These are phyloP conservation scores for Drosophila bifasciata DNA, from an alignment of 1,140 invertebrate species.

Conservation along the genomic window DNA sequence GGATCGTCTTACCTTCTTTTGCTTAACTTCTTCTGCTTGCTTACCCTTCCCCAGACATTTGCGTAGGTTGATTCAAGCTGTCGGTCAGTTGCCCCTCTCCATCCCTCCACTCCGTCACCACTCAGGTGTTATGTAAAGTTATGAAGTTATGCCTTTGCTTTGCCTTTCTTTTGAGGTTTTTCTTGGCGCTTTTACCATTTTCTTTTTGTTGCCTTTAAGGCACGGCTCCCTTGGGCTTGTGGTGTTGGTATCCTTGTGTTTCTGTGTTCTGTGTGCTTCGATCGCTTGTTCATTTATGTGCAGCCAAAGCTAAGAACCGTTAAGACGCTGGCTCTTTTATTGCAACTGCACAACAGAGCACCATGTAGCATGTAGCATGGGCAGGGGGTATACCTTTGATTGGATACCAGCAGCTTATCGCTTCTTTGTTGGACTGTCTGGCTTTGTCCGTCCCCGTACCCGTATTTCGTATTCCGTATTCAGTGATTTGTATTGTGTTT, in stretches of 20 bases:
- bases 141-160: conserved; percentile 50
- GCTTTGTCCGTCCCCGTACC: not conserved
- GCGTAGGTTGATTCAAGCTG: conserved; percentile 33
- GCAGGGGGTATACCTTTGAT: conserved; percentile 25
- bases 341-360: conserved; percentile 32
- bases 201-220: conserved; percentile 1
- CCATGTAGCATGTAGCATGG: too few species aligned
- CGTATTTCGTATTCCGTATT: not conserved
- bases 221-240: conserved; percentile 16
- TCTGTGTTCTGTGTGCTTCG: conserved; percentile 2
- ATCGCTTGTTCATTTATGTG: not conserved
- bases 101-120: conserved; percentile 25
- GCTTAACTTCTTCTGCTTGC: too few species aligned
- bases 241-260: not conserved
- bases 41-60: not conserved
- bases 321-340: conserved; percentile 55
- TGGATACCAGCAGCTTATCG: conserved; percentile 50
- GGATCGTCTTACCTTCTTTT: not conserved
- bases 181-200: conserved; percentile 35
- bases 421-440: conserved; percentile 37
- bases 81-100: conserved; percentile 29
- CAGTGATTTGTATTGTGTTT: conserved; percentile 36
- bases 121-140: conserved; percentile 73
- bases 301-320: conserved; percentile 47
- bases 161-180: conserved; percentile 23